A percentile compares a stretch with the other conserved stretches of the same genome.
phyloP scores from a whole-genome alignment of 2,113 vertebrate species.

The Silurus glanis region DNA sequence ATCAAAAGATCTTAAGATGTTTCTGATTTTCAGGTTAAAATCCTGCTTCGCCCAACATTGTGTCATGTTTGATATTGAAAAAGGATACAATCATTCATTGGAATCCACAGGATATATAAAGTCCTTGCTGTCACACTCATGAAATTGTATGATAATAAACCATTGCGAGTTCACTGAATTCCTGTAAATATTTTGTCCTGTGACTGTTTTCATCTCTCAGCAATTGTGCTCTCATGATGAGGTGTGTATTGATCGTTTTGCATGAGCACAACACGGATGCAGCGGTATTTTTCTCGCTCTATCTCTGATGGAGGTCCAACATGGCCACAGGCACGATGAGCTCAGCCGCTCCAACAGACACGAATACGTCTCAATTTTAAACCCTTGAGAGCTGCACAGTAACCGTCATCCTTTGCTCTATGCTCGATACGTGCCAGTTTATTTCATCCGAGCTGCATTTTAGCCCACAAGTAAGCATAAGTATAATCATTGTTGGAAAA shows the following conservation, averaged over 20 bases:
- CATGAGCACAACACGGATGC: slow-evolving; percentile 25
- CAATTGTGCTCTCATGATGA: slow-evolving; percentile 21
- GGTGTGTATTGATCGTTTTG: slow-evolving; percentile 46
- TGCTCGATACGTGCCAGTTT: neutral
- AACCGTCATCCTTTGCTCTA: slow-evolving; percentile 6
- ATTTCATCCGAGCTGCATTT: slow-evolving; percentile 22
- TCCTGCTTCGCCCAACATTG: neutral
- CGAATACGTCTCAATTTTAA: slow-evolving; percentile 47
- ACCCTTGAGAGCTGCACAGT: slow-evolving; percentile 49
- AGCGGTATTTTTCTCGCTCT: slow-evolving; percentile 30
- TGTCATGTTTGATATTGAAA: neutral
- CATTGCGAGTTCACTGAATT: neutral
- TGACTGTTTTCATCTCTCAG: slow-evolving; percentile 27
- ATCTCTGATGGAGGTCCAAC: slow-evolving; percentile 60
- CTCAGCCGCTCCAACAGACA: slow-evolving; percentile 36
- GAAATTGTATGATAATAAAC: neutral
- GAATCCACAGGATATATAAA: neutral
- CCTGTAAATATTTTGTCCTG: neutral
- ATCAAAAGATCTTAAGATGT: neutral
- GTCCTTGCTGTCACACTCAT: neutral
- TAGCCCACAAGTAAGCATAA: neutral
- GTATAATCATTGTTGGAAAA: neutral
- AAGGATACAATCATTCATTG: neutral
- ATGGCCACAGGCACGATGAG: slow-evolving; percentile 55
- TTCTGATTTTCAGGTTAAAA: neutral